Evolutionary conservation across 30 jellyfish, hydroid and myxozoan species (phyloP).

Genomic region (Chrysaora quinquecirrha): DNA sequence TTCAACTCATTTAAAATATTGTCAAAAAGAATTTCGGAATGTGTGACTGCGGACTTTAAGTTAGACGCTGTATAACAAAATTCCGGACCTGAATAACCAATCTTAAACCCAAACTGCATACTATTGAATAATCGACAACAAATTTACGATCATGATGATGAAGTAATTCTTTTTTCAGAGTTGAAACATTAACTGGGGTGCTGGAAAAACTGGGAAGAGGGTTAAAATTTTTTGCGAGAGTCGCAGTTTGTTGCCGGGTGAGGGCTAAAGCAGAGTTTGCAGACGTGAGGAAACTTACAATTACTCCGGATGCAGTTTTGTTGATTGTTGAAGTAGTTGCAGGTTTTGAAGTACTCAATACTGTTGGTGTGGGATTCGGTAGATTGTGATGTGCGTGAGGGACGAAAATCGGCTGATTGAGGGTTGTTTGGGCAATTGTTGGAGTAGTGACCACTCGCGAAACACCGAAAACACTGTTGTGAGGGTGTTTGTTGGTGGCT

Average conservation of each 20-base stretch:
- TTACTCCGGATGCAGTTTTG: background rate
- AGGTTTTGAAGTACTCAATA: background rate
- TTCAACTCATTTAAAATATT: background rate
- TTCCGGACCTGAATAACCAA: background rate
- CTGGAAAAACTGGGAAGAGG: background rate
- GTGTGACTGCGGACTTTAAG: background rate
- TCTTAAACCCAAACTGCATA: background rate
- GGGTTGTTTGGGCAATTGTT: too few species aligned
- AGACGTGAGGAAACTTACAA: background rate
- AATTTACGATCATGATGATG: background rate
- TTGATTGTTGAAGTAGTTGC: background rate
- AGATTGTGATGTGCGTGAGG: too few species aligned
- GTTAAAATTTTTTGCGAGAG: background rate
- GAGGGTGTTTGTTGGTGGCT: too few species aligned
- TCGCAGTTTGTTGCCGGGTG: background rate
- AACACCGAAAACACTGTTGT: too few species aligned
- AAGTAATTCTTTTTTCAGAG: background rate
- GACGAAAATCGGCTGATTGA: too few species aligned
- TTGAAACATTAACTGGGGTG: background rate
- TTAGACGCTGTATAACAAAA: background rate
- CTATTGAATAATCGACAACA: background rate
- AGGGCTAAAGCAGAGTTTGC: background rate
- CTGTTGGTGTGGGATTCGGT: too few species aligned
- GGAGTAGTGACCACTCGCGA: too few species aligned
- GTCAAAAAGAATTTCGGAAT: background rate